Conservation (phyloP, 1,140 invertebrate genomes). For the Heliconius nattereri region DNA sequence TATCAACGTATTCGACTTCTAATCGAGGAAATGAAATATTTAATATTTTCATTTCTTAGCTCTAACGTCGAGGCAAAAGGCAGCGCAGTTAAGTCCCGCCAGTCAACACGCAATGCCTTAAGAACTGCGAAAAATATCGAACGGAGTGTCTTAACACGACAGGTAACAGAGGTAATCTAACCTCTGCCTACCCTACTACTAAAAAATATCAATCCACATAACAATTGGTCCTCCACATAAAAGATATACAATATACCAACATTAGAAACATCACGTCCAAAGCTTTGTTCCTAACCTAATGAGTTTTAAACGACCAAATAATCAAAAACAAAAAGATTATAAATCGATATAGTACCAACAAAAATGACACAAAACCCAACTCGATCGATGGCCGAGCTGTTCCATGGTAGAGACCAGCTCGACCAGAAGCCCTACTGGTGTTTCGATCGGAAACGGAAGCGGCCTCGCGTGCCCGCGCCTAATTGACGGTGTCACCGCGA, state of each 20-base stretch:
- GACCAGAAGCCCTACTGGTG: constrained; percentile 48
- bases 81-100: too few relatives aligned
- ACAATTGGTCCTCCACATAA: neutral
- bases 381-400: constrained; percentile 41
- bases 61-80: too few relatives aligned
- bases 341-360: too few relatives aligned
- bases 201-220: neutral
- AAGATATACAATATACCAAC: neutral
- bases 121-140: too few relatives aligned
- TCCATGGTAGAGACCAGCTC: constrained; percentile 30
- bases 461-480: constrained; percentile 59
- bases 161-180: too few relatives aligned
- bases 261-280: neutral
- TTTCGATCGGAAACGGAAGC: constrained; percentile 74
- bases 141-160: too few relatives aligned
- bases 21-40: neutral
- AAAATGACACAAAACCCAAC: neutral
- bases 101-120: too few relatives aligned
- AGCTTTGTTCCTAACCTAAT: neutral
- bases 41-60: too few relatives aligned
- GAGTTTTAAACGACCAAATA: constrained; percentile 16
- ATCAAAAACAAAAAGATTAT: neutral
- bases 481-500: constrained; percentile 70
- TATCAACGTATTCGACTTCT: too few relatives aligned
- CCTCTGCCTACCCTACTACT: too few relatives aligned